Evolutionary conservation across 2,888 invertebrate species (phyloP).

Genomic region (Lymantria dispar): DNA sequence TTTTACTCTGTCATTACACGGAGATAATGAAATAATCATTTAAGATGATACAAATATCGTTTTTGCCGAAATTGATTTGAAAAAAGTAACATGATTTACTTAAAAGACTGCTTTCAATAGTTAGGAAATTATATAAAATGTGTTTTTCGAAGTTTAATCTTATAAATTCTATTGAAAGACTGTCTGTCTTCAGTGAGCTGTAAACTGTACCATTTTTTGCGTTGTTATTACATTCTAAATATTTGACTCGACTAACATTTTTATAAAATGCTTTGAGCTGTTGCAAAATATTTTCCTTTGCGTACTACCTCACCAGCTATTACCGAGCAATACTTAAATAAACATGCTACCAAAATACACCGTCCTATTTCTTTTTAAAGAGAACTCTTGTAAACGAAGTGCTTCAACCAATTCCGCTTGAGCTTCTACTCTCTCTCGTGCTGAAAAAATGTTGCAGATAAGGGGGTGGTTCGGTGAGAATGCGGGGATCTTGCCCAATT

Average conservation of each 20-base stretch:
- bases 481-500: conserved; percentile 27
- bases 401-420: conserved; percentile 31
- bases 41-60: too few species aligned
- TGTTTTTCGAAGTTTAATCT: too few species aligned
- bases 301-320: conserved; percentile 19
- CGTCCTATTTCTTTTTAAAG: conserved; percentile 57
- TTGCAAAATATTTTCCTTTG: conserved; percentile 7
- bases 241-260: conserved; percentile 13
- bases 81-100: too few species aligned
- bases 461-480: conserved; percentile 5
- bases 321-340: conserved; percentile 42
- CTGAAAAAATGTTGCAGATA: not conserved
- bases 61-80: too few species aligned
- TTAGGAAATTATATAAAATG: too few species aligned
- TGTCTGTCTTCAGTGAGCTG: conserved; percentile 2
- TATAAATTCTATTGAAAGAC: too few species aligned
- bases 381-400: conserved; percentile 49
- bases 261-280: conserved; percentile 6
- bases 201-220: conserved; percentile 9
- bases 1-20: too few species aligned
- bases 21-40: too few species aligned
- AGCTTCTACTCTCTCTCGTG: conserved; percentile 18
- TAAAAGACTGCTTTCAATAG: too few species aligned
- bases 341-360: conserved; percentile 45
- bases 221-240: conserved; percentile 10